These are phyloP conservation scores for Dichetophora obliterata DNA, from an alignment of 2,888 invertebrate genomes.

Conservation along the genomic window DNA sequence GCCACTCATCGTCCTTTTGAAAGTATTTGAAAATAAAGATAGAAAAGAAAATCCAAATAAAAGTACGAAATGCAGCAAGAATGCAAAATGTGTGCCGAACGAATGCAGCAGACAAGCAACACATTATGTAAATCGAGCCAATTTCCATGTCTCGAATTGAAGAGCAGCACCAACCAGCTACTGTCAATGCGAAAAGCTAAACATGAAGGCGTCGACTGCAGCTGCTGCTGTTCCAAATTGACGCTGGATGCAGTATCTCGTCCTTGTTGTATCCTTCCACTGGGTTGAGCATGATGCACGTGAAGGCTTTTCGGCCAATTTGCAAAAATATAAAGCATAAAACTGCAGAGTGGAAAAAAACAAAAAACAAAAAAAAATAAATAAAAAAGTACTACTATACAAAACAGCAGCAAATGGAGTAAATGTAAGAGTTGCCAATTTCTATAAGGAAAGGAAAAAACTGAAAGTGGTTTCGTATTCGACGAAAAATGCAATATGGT, in stretches of 20 bases:
- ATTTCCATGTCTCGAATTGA: conserved; percentile 25
- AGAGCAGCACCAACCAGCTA: neutral
- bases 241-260: neutral
- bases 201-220: neutral
- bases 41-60: neutral
- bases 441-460: neutral
- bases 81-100: neutral
- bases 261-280: neutral
- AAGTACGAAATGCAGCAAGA: neutral
- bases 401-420: neutral
- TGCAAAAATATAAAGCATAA: conserved; percentile 11
- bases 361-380: neutral
- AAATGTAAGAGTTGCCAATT: conserved; percentile 21
- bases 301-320: conserved; percentile 33
- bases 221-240: conserved; percentile 5
- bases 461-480: conserved; percentile 20
- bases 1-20: neutral
- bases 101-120: conserved; percentile 26
- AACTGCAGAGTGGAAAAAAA: neutral
- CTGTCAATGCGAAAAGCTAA: conserved; percentile 5
- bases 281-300: neutral
- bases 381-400: neutral
- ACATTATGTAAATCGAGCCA: conserved; percentile 40
- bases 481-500: conserved; percentile 4
- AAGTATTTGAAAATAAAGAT: neutral